Base-by-base conservation (phyloP, 1,140 invertebrate species). In the Cyclargus thomasi region DNA sequence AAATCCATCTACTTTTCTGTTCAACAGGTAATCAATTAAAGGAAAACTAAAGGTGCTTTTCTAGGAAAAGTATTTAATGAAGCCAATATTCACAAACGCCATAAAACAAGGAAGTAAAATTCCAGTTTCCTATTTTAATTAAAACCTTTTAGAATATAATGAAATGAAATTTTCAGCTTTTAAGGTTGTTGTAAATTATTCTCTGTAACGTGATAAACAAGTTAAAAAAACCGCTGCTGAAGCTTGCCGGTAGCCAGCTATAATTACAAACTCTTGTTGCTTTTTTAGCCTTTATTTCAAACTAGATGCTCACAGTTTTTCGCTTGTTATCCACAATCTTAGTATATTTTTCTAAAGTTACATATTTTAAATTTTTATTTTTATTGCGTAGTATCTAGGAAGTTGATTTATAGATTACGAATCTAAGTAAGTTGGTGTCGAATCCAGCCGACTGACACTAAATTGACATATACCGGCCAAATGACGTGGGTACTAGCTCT, bases 141-240 rank as follows among this genome's bases (percentile, higher is more conserved):
- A 47, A 47, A 47, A 47, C 39, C 39, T 47, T 47, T 47, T 47
- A 47, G 39, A 47, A 47, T 14, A 47, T 47, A 47, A 47, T 47
- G 11, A 47, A 47, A 47, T 47, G 39, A 47, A 47, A 14, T 47
- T 47, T 16, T 16, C 11, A 47, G 39, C 14, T 47, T 47, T 47
- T 47, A 8, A n/a, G n/a, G n/a, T n/a, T n/a, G n/a, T n/a, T 47
- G 39, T 16, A 47, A 47, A 47, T 47, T 47, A 47, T 47, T 47
- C 39, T 47, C 14, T 47, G 10, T 47, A 47, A 47, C 39, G 39
- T 47, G 39, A 47, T 47, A 47, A 47, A 47, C 39, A 47, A 47
- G 39, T 47, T 47, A 16, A 47, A 39, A 35, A 47, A 47, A 47
- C 39, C 14, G 39, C 39, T 47, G 39, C 11, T 14, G 14, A 47